Percentiles rank a stretch among this genome's conserved stretches.
phyloP scores from a whole-genome alignment of 2,113 vertebrate genomes.

The Labrus mixtus region DNA sequence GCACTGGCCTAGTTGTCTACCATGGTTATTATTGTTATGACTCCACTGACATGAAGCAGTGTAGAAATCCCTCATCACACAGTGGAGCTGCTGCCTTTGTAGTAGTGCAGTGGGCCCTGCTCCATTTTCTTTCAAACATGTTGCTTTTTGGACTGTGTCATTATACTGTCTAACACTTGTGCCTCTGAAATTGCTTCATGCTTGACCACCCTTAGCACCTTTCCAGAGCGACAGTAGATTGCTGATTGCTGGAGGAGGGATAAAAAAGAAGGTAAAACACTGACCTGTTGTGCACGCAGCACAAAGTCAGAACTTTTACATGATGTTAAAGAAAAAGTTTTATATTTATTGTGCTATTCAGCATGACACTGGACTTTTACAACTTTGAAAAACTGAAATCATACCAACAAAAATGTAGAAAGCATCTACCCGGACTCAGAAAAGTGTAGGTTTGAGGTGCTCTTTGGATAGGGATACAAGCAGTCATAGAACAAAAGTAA shows the following conservation, averaged over 20 bases:
- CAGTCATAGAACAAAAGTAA: no score
- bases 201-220: slow-evolving; percentile 18
- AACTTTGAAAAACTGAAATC: no score
- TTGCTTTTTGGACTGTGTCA: slow-evolving; percentile 20
- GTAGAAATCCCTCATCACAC: slow-evolving; percentile 7
- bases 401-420: no score
- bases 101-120: background rate
- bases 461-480: no score
- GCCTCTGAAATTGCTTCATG: slow-evolving; percentile 15
- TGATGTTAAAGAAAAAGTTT: no score
- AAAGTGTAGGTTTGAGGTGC: no score
- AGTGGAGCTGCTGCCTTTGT: slow-evolving; percentile 16
- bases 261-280: background rate
- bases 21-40: slow-evolving; percentile 20
- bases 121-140: slow-evolving; percentile 20
- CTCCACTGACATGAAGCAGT: slow-evolving; percentile 5
- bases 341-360: no score
- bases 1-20: slow-evolving; percentile 16
- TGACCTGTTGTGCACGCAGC: slow-evolving; percentile 33
- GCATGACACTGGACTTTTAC: no score
- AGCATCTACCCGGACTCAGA: no score
- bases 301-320: background rate
- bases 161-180: slow-evolving; percentile 2
- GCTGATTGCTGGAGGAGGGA: slow-evolving; percentile 25
- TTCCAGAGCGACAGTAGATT: background rate